A percentile compares a stretch with the other conserved stretches of the same genome.
Evolutionary conservation across 2,888 invertebrate genomes (phyloP).

Genomic region (Polyploca ridens): DNA sequence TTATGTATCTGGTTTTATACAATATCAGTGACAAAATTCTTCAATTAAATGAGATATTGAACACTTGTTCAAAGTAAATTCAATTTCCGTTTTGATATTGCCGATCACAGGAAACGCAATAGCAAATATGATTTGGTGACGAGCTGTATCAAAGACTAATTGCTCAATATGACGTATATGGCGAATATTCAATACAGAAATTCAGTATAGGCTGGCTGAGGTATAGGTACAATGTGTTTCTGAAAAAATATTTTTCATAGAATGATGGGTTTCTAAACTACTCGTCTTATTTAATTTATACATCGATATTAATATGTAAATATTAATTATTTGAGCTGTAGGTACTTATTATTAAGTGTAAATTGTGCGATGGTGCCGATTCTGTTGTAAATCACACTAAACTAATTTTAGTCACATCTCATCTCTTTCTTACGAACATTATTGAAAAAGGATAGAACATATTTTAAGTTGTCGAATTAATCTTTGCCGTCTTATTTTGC

Average conservation of each 20-base stretch:
- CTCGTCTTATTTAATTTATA: no score
- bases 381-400: no score
- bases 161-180: slow-evolving; percentile 52
- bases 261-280: no score
- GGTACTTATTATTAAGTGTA: no score
- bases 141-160: slow-evolving; percentile 74
- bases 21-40: slow-evolving; percentile 12
- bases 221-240: neutral
- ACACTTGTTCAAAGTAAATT: slow-evolving; percentile 58
- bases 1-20: slow-evolving; percentile 24
- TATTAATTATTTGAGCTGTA: no score
- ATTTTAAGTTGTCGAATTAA: no score
- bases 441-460: no score
- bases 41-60: slow-evolving; percentile 30
- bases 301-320: no score
- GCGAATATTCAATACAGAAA: slow-evolving; percentile 18
- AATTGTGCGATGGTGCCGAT: no score
- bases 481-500: no score
- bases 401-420: no score
- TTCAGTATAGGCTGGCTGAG: neutral
- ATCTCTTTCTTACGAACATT: no score
- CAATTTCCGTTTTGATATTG: slow-evolving; percentile 66
- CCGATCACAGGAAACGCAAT: slow-evolving; percentile 60
- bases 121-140: slow-evolving; percentile 72
- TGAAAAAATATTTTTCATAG: neutral